Conservation (phyloP, 2,797 vertebrate species). For the Lepidocolaptes lacrymiger region DNA sequence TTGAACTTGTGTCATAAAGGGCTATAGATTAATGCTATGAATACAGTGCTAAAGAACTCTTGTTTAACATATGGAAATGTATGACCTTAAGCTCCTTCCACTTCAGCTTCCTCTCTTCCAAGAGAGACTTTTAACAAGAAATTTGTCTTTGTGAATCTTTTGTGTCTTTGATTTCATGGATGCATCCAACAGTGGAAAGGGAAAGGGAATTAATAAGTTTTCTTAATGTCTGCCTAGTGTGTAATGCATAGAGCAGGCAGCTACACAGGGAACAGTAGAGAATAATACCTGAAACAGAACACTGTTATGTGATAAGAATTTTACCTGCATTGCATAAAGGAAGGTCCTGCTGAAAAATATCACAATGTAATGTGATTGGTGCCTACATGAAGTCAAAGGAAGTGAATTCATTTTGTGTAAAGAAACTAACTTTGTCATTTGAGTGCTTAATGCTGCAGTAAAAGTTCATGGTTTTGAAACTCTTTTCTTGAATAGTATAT, state of each 20-base stretch:
- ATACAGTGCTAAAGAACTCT: not conserved
- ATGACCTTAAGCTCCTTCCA: not conserved
- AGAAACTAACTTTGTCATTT: not conserved
- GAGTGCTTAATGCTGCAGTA: not conserved
- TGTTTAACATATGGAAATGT: not conserved
- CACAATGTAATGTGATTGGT: not conserved
- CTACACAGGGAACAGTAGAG: not conserved
- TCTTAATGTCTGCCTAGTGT: not conserved
- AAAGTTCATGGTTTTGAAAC: not conserved
- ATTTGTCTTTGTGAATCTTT: not conserved
- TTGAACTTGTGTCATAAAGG: not conserved
- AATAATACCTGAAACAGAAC: not conserved
- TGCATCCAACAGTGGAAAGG: not conserved
- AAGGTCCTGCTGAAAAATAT: not conserved
- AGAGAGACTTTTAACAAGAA: not conserved
- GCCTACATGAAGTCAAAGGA: not conserved
- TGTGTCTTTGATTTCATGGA: not conserved
- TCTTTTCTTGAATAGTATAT: not conserved
- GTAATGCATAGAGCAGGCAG: not conserved
- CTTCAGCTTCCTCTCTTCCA: not conserved
- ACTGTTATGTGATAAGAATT: not conserved
- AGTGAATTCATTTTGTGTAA: not conserved
- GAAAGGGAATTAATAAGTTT: not conserved
- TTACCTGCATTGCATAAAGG: not conserved
- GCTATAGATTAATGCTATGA: not conserved